Evolutionary conservation across 1,140 invertebrate genomes (phyloP).

Genomic region (Penaeus chinensis): DNA sequence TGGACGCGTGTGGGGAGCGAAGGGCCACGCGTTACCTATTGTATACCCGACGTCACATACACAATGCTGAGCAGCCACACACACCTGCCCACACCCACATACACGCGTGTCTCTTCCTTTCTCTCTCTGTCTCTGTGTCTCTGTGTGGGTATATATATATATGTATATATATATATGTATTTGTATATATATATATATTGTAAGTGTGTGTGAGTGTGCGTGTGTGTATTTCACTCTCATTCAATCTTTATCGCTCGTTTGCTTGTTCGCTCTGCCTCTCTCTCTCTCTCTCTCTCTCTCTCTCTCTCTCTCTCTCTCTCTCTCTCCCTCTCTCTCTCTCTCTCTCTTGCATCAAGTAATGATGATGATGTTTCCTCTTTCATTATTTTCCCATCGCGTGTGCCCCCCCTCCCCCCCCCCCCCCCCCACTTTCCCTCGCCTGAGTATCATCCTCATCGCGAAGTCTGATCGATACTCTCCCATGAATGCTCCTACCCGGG

Average conservation of each 20-base stretch:
- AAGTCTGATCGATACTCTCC: no score
- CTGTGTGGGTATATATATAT: no score
- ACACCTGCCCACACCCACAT: slow-evolving; percentile 16
- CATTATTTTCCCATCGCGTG: no score
- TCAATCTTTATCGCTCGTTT: not conserved
- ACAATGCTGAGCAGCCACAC: not conserved
- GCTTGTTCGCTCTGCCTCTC: not conserved
- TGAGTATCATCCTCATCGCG: no score
- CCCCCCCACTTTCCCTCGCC: no score
- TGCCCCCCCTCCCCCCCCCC: no score
- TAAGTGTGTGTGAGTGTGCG: no score
- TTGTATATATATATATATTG: not conserved
- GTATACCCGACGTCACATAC: not conserved
- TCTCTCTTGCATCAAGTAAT: no score
- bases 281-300: not conserved
- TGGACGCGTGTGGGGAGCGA: not conserved
- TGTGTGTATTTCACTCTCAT: not conserved
- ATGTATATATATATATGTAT: no score
- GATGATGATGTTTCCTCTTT: no score
- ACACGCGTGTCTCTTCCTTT: not conserved
- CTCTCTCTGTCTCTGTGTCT: not conserved
- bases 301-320: not conserved
- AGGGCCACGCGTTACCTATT: no score
- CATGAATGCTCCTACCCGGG: no score
- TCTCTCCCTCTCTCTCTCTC: not conserved